phyloP scores from a whole-genome alignment of 2,888 invertebrate species.

The Dryocosmus kuriphilus region DNA sequence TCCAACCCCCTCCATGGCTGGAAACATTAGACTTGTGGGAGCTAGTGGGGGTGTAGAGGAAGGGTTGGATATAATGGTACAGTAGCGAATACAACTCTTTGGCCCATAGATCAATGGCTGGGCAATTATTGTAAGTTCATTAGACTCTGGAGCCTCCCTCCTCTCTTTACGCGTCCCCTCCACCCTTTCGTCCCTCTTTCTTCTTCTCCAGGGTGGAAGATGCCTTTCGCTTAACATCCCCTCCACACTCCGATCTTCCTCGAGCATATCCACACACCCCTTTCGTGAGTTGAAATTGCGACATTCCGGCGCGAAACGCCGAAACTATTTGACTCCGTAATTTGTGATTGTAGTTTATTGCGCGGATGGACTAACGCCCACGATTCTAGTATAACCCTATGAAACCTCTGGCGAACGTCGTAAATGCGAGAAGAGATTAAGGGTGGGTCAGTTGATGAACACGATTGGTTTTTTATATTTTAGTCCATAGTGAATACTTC shows the following conservation, averaged over 20 bases:
- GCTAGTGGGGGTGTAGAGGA: constrained; percentile 54
- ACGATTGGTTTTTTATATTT: not conserved
- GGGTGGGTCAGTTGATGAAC: not conserved
- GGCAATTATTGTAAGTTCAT: constrained; percentile 78
- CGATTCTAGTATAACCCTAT: constrained; percentile 46
- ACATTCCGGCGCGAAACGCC: constrained; percentile 77
- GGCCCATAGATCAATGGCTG: constrained; percentile 77
- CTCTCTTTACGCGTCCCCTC: constrained; percentile 43
- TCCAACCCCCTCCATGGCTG: constrained; percentile 62
- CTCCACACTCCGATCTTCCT: not conserved
- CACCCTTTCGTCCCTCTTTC: constrained; percentile 49
- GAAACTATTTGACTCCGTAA: constrained; percentile 78
- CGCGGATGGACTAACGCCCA: constrained; percentile 72
- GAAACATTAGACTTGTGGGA: constrained; percentile 67
- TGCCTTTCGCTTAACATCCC: constrained; percentile 23
- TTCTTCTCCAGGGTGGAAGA: constrained; percentile 48
- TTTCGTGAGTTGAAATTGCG: constrained; percentile 74
- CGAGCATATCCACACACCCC: constrained; percentile 51
- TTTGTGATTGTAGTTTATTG: constrained; percentile 78
- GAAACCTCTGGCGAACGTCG: constrained; percentile 32
- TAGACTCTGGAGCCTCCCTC: constrained; percentile 67
- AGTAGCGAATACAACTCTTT: constrained; percentile 72
- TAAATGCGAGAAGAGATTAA: constrained; percentile 25
- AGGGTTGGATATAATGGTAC: constrained; percentile 65
- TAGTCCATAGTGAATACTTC: too few relatives aligned